Evolutionary conservation across 2,888 invertebrate genomes (phyloP).

Genomic region (Lacanobia wlatinum): DNA sequence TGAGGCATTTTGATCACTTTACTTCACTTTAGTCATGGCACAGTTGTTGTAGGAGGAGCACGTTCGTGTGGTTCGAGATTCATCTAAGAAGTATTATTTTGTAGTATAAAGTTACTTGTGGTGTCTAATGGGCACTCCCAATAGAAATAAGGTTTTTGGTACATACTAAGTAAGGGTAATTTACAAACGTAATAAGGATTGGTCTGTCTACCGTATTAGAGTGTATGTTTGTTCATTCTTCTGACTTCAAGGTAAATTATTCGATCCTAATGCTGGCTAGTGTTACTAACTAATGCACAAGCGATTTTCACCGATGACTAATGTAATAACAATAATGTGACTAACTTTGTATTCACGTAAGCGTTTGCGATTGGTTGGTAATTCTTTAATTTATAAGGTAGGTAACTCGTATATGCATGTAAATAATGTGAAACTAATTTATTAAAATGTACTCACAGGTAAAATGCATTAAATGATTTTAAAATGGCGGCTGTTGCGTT

Average conservation of each 20-base stretch:
- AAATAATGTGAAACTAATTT: too few relatives aligned
- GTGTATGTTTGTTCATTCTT: slow-evolving; percentile 13
- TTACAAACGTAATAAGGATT: not conserved
- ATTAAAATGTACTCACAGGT: too few relatives aligned
- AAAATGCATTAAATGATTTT: too few relatives aligned
- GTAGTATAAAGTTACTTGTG: not conserved
- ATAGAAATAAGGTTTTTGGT: not conserved
- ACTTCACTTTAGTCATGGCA: slow-evolving; percentile 35
- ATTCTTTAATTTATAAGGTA: not conserved
- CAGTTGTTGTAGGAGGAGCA: slow-evolving; percentile 18
- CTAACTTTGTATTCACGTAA: not conserved
- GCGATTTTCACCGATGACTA: slow-evolving; percentile 24
- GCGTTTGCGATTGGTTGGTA: slow-evolving; percentile 33
- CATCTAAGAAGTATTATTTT: not conserved
- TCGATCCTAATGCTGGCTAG: slow-evolving; percentile 22
- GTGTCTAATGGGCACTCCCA: not conserved
- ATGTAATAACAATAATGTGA: not conserved
- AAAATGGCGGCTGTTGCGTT: slow-evolving; percentile 2
- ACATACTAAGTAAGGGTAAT: not conserved
- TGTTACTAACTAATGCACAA: slow-evolving; percentile 25
- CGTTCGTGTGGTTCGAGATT: slow-evolving; percentile 10
- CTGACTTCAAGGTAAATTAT: slow-evolving; percentile 39
- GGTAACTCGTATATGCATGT: too few relatives aligned
- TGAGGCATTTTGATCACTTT: slow-evolving; percentile 24
- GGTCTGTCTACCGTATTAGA: not conserved